These are phyloP conservation scores for Globodera rostochiensis DNA, from an alignment of 1,140 invertebrate species.

Conservation along the genomic window DNA sequence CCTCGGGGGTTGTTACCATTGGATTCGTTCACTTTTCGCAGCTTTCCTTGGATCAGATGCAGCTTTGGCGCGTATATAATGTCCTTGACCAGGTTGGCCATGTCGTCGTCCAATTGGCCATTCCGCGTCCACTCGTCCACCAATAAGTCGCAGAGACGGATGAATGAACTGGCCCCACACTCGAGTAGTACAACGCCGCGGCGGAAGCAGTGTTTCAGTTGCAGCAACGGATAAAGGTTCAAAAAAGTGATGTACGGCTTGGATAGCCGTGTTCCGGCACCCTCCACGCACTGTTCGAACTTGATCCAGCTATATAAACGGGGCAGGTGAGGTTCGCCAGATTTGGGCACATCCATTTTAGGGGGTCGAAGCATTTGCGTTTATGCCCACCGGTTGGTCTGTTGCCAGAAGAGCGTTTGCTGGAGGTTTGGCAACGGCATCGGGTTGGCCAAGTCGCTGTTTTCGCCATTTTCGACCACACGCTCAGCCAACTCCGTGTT, in stretches of 20 bases:
- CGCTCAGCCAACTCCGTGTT: slow-evolving; percentile 35
- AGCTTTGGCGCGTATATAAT: slow-evolving; percentile 52
- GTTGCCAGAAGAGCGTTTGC: slow-evolving; percentile 35
- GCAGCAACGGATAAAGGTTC: slow-evolving; percentile 43
- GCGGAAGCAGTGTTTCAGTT: slow-evolving; percentile 47
- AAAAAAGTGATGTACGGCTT: slow-evolving; percentile 53
- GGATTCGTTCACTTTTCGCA: slow-evolving; percentile 46
- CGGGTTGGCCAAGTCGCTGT: neutral
- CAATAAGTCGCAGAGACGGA: slow-evolving; percentile 43
- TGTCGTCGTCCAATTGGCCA: slow-evolving; percentile 33
- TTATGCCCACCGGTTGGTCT: slow-evolving; percentile 31
- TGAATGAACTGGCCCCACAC: slow-evolving; percentile 29
- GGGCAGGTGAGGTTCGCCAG: slow-evolving; percentile 3
- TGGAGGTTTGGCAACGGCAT: slow-evolving; percentile 26
- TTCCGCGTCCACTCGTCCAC: slow-evolving; percentile 40
- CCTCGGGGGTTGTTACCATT: slow-evolving; percentile 14
- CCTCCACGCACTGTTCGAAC: slow-evolving; percentile 53
- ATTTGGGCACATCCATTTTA: neutral
- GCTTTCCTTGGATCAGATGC: slow-evolving; percentile 52
- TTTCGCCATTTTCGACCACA: slow-evolving; percentile 10
- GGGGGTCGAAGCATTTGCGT: too few relatives aligned
- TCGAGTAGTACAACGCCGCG: slow-evolving; percentile 45
- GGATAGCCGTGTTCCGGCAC: slow-evolving; percentile 55
- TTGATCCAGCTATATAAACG: slow-evolving; percentile 50
- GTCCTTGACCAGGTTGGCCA: slow-evolving; percentile 47